Percentiles rank a stretch among this genome's conserved stretches.
These are phyloP conservation scores for Nemopilema nomurai DNA, from an alignment of 30 jellyfish, hydroid and myxozoan genomes.

Conservation along the genomic window DNA sequence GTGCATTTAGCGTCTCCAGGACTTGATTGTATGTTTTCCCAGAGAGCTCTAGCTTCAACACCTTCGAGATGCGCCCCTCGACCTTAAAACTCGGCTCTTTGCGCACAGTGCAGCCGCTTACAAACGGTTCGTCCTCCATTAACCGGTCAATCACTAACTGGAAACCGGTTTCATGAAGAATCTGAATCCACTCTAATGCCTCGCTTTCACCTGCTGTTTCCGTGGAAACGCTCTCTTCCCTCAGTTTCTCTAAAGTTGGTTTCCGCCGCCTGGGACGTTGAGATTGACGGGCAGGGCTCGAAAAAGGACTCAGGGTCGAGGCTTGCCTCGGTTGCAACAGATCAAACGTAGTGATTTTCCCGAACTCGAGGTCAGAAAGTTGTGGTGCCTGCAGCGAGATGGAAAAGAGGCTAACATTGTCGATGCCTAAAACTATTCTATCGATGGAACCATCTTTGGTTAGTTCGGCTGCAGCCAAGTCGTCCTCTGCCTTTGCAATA, in stretches of 20 bases:
- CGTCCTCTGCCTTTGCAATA: conserved; percentile 1
- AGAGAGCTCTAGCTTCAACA: conserved; percentile 64
- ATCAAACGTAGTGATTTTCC: conserved; percentile 44
- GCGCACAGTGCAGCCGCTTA: background rate
- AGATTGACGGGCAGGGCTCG: conserved; percentile 32
- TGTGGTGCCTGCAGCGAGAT: conserved; percentile 32
- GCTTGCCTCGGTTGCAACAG: conserved; percentile 40
- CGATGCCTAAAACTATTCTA: conserved; percentile 64
- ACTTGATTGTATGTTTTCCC: conserved; percentile 76
- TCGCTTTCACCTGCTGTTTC: background rate
- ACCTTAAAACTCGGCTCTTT: conserved; percentile 53
- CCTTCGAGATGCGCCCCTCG: conserved; percentile 62
- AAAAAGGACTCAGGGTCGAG: conserved; percentile 12
- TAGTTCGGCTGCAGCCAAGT: conserved; percentile 5
- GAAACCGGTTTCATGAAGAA: conserved; percentile 66
- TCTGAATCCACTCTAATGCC: conserved; percentile 41
- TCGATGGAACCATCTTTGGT: conserved; percentile 52
- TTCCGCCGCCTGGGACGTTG: background rate
- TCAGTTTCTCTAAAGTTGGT: conserved; percentile 4
- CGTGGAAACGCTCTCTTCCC: conserved; percentile 9
- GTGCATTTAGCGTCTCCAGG: conserved; percentile 58
- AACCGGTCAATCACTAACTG: conserved; percentile 62
- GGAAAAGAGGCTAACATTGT: conserved; percentile 71
- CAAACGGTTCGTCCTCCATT: background rate
- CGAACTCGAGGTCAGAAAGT: conserved; percentile 9